Evolutionary conservation across 2,113 vertebrate genomes (phyloP), one percentile per base, ranked within the genome.

Genomic region (Scartelaos histophorus): DNA sequence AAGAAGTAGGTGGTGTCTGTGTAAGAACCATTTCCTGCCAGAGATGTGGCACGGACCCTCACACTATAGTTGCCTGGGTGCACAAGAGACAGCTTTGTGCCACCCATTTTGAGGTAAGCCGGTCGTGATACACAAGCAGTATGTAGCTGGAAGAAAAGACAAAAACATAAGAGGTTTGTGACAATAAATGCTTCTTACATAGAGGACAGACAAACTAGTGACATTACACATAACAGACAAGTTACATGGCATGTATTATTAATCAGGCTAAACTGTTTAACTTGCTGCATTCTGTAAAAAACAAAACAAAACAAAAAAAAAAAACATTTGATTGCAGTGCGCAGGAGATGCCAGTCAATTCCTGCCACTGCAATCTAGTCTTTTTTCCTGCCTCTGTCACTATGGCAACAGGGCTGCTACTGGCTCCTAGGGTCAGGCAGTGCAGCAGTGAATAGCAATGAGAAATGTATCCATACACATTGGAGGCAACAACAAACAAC

Each of bases 21-120:
- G 91, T 96, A 99, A 0, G 98, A 99, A 56, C 98, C 98, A 0
- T 99, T 99, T 15, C 96, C 97, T 0, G 97, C 95, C 91, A 99
- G 82, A 0, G 97, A 99, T 0, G 96, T 98, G 38, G 98, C 97
- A 0, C 97, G 94, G 25, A 99, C 82, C 0, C 93, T 90, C 60
- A 98, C 94, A 0, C 96, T 97, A 93, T 99, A 99, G 87, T 99
- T 99, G 11, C 98, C 98, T 0, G 97, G 95, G 1, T 95, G 93
- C 7, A 96, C 89, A 0, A 95, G 94, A 0, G 93, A 90, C 0
- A 99, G 93, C 73, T 90, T 93, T 21, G 94, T 97, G 75, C 97
- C 97, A 1, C 84, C 83, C 0, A 89, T 90, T 16, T 80, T 89
- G 25, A 93, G 80, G 60, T 95, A 99, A 13, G 92, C 92, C 16